Conservation (phyloP, 2,797 vertebrate species). For the Brachymystax lenok region DNA sequence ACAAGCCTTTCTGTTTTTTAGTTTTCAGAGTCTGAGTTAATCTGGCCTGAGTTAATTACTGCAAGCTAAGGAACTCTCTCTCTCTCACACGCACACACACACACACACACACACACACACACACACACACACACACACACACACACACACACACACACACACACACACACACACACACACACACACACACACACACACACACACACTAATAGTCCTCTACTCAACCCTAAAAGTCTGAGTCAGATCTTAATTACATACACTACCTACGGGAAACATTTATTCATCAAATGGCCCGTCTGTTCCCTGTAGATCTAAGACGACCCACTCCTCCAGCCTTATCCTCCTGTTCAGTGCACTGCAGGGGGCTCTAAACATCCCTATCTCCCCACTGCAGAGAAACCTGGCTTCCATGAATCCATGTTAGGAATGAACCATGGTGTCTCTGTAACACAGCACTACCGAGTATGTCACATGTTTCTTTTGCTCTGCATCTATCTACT, state of each 20-base stretch:
- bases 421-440: not conserved
- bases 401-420: not conserved
- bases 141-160: not conserved
- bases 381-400: conserved; percentile 6
- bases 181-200: not conserved
- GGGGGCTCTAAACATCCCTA: conserved; percentile 5
- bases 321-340: not conserved
- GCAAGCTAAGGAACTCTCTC: not conserved
- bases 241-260: not conserved
- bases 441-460: not conserved
- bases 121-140: not conserved
- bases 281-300: not conserved
- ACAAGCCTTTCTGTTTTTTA: not conserved
- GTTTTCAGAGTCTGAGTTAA: conserved; percentile 21
- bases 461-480: not conserved
- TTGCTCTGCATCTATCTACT: not conserved
- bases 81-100: not conserved
- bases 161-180: not conserved
- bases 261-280: not conserved
- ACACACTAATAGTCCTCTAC: not conserved
- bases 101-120: not conserved
- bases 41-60: conserved; percentile 36
- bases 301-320: not conserved
- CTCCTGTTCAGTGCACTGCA: conserved; percentile 1
- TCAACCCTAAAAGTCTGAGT: not conserved